Percentiles rank a stretch among this genome's conserved stretches.
These are phyloP conservation scores for Echiichthys vipera DNA, from an alignment of 2,797 vertebrate species.

Conservation along the genomic window DNA sequence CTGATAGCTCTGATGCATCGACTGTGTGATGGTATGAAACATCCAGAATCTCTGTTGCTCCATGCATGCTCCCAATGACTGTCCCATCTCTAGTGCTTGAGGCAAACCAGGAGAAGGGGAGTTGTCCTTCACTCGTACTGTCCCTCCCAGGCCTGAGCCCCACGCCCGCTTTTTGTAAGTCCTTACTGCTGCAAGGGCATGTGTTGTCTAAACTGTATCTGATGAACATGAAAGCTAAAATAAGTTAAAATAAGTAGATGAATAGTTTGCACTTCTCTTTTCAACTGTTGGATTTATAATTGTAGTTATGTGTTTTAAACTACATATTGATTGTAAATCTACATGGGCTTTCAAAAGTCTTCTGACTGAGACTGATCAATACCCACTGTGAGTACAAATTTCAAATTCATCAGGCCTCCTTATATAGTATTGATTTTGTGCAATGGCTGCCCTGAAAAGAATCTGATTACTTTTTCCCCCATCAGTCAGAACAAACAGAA, in stretches of 20 bases:
- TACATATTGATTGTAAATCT: constrained; percentile 68
- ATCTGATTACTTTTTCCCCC: constrained; percentile 70
- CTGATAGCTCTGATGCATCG: constrained; percentile 6
- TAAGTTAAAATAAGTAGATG: neutral
- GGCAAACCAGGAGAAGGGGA: constrained; percentile 29
- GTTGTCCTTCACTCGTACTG: constrained; percentile 11
- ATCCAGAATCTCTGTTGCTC: constrained; percentile 49
- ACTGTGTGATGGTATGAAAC: constrained; percentile 47
- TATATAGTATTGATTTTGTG: constrained; percentile 86
- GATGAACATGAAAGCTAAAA: neutral
- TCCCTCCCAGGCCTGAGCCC: constrained; percentile 32
- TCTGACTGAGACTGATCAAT: constrained; percentile 82
- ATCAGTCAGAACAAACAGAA: constrained; percentile 65
- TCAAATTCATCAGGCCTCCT: constrained; percentile 84
- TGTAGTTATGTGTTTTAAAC: constrained; percentile 55
- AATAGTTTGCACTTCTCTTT: constrained; percentile 20
- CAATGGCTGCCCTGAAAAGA: constrained; percentile 71
- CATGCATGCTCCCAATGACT: constrained; percentile 2
- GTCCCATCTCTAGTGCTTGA: constrained; percentile 20
- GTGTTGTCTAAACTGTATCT: constrained; percentile 1
- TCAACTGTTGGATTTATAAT: constrained; percentile 21
- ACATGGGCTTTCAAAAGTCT: constrained; percentile 67
- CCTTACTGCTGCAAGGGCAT: constrained; percentile 24
- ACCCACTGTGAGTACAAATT: constrained; percentile 80
- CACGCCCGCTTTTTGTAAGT: constrained; percentile 55